A percentile compares a stretch with the other conserved stretches of the same genome.
Conservation (phyloP, 1,140 invertebrate genomes). For the Aphaenogaster ashmeadi region DNA sequence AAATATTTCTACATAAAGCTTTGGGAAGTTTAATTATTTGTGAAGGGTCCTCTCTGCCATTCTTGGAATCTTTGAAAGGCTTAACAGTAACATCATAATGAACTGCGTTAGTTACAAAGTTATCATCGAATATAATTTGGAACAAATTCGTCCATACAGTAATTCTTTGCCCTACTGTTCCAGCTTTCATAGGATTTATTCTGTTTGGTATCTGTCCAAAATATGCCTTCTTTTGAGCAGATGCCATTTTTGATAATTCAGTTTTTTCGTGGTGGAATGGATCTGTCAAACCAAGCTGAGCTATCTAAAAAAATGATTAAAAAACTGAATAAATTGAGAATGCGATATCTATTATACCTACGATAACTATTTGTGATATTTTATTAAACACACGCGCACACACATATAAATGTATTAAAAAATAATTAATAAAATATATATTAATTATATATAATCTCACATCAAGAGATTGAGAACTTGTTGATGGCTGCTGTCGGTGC, state of each 20-base stretch:
- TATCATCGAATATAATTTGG: slow-evolving; percentile 84
- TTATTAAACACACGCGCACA: not conserved
- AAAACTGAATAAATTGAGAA: not conserved
- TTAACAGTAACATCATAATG: slow-evolving; percentile 88
- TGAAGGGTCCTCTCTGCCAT: not conserved
- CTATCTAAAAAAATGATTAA: not conserved
- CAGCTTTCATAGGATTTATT: slow-evolving; percentile 75
- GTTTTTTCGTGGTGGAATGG: not conserved
- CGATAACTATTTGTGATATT: not conserved
- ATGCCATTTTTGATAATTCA: slow-evolving; percentile 8
- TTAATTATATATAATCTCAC: not conserved
- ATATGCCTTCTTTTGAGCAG: not conserved
- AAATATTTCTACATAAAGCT: slow-evolving; percentile 83
- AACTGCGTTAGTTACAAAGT: slow-evolving; percentile 81
- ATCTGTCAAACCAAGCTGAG: not conserved
- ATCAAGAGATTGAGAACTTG: not conserved
- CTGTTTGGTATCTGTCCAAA: slow-evolving; percentile 68
- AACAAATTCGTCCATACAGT: slow-evolving; percentile 89
- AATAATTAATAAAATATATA: not conserved
- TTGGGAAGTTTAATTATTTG: slow-evolving; percentile 43
- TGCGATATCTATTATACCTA: not conserved
- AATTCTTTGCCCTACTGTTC: slow-evolving; percentile 85
- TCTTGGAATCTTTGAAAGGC: slow-evolving; percentile 83
- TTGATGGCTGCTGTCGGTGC: not conserved
- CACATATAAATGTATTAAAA: not conserved